Conservation (phyloP, 2,888 invertebrate species). For the Troilus luridus region DNA sequence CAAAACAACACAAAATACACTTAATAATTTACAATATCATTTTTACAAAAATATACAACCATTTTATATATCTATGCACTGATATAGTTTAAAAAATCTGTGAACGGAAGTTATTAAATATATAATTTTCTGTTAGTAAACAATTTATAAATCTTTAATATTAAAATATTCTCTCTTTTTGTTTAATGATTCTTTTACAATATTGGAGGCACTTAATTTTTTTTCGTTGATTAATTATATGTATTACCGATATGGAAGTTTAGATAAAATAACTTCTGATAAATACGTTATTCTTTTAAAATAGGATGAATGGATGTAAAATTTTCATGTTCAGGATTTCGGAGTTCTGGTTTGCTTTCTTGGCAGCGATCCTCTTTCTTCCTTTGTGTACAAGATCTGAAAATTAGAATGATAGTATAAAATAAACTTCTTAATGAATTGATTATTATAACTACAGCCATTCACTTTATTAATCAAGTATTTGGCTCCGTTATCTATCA, state of each 20-base stretch:
- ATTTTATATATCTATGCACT: neutral
- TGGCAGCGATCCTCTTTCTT: conserved; percentile 45
- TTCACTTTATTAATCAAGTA: too few species aligned
- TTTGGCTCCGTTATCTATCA: too few species aligned
- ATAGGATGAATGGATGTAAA: neutral
- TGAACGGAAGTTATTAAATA: neutral
- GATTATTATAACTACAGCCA: too few species aligned
- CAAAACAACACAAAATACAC: neutral
- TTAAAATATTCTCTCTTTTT: neutral
- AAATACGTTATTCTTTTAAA: neutral
- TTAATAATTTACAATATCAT: neutral
- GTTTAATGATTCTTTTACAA: neutral
- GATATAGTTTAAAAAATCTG: neutral
- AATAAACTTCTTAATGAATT: neutral
- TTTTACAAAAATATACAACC: conserved; percentile 42
- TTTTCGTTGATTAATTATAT: neutral
- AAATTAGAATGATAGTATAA: neutral
- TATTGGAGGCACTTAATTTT: neutral
- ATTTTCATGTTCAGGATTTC: neutral
- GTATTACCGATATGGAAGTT: neutral
- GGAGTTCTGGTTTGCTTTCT: conserved; percentile 29
- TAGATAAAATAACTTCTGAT: neutral
- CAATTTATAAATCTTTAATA: neutral
- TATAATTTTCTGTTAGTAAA: neutral
- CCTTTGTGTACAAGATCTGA: conserved; percentile 58